Percentiles rank a stretch among this genome's conserved stretches.
Evolutionary conservation across 2,113 vertebrate genomes (phyloP).

Genomic region (Indicator maculatus): DNA sequence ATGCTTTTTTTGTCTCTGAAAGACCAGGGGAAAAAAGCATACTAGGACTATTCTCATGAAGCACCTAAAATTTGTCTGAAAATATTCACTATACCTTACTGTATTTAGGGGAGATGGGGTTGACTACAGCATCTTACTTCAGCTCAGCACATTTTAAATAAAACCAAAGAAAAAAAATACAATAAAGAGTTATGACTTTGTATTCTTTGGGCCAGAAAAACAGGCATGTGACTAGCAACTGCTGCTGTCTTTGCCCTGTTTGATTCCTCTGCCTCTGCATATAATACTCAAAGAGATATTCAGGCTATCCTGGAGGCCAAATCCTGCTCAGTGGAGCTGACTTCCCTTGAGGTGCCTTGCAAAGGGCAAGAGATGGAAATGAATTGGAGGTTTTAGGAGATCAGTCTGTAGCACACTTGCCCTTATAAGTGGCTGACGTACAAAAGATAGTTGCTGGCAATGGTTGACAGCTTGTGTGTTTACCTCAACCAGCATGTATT

Average conservation of each 20-base stretch:
- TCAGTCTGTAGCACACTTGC: not conserved
- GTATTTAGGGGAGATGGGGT: too few relatives aligned
- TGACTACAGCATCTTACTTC: not conserved
- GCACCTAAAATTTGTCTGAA: not conserved
- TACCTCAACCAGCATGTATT: slow-evolving; percentile 50
- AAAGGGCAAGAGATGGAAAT: slow-evolving; percentile 5
- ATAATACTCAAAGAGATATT: not conserved
- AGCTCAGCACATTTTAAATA: not conserved
- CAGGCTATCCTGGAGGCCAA: not conserved
- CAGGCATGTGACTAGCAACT: not conserved
- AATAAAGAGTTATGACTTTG: not conserved
- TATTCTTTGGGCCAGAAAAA: not conserved
- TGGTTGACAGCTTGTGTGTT: slow-evolving; percentile 27
- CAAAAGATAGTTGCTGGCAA: not conserved
- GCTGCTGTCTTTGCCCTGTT: not conserved
- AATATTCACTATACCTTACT: not conserved
- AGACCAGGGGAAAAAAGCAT: not conserved
- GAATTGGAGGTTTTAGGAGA: not conserved
- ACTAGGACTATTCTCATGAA: not conserved
- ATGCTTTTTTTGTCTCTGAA: not conserved
- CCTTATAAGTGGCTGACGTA: slow-evolving; percentile 7
- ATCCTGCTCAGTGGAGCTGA: not conserved
- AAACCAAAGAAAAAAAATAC: not conserved
- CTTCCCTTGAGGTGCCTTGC: not conserved
- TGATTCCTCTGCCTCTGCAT: not conserved